Conservation (phyloP, 2,113 vertebrate genomes). For the Notarius quadriscutis region DNA sequence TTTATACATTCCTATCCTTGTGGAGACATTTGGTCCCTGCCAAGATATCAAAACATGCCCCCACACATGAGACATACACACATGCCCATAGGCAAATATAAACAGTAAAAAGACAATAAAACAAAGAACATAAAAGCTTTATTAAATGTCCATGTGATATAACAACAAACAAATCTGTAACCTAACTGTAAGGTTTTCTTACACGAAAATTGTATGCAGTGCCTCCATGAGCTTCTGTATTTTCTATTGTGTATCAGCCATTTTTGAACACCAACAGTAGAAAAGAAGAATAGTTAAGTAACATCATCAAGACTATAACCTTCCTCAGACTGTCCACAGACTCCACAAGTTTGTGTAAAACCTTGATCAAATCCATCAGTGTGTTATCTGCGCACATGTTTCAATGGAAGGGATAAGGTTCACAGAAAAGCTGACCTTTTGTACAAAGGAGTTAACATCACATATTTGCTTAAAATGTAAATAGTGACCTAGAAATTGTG, state of each 20-base stretch:
- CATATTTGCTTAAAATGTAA: neutral
- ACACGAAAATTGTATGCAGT: neutral
- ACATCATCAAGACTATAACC: neutral
- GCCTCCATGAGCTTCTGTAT: neutral
- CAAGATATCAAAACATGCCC: neutral
- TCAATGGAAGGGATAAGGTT: neutral
- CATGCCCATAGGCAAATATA: neutral
- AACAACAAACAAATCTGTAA: too few species aligned
- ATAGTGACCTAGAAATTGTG: neutral
- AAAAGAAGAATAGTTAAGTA: neutral
- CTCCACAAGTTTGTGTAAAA: neutral
- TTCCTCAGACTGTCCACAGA: neutral
- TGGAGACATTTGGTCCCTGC: neutral
- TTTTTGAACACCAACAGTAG: neutral
- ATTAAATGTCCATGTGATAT: neutral
- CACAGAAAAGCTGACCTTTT: neutral
- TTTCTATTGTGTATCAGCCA: neutral
- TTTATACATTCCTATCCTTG: neutral
- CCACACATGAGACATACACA: neutral
- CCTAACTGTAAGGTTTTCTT: neutral
- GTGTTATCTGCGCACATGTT: neutral
- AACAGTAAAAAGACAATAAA: neutral
- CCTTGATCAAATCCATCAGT: neutral
- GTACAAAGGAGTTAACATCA: neutral
- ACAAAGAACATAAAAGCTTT: neutral